Evolutionary conservation across 2,888 invertebrate species (phyloP), one percentile per base, ranked within the genome.

Genomic region (Cerastis rubricosa): DNA sequence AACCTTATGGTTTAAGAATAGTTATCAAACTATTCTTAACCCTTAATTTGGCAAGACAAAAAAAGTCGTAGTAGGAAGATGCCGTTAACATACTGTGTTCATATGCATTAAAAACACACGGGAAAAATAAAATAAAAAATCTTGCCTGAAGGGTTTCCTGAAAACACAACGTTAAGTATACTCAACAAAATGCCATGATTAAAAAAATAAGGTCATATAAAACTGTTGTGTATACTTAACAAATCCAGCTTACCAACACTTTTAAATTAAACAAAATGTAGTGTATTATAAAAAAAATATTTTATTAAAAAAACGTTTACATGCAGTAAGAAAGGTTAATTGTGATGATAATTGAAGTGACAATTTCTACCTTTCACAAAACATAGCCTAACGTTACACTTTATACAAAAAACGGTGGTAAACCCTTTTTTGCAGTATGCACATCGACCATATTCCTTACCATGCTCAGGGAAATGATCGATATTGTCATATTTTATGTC

Each of bases 101-200:
- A 63, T 63, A 63, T 63, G 63, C 35, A 12, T 63, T 63, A 40
- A 63, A 63, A 64, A 64, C n/a, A 64, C 22, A 64, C 43, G 64
- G 64, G n/a, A 43, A 64, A 64, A 64, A 64, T 64, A n/a, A 64
- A 43, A 43, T 64, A 43, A 64, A 43, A 64, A 64, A n/a, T 64
- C 64, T 40, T 43, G 12, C 64, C 64, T 43, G n/a, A 43, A 64
- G 19, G 17, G 64, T 43, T 64, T 64, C 43, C 64, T 64, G 43
- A 64, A 64, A 43, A 64, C 64, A 43, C n/a, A 22, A 43, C 43
- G 64, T 64, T n/a, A n/a, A n/a, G n/a, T n/a, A n/a, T n/a, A n/a
- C n/a, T n/a, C n/a, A n/a, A n/a, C n/a, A n/a, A n/a, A n/a, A n/a
- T n/a, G 22, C 64, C n/a, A 11, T 22, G 14, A 63, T 40, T 63